Evolutionary conservation across 2,888 invertebrate species (phyloP), one percentile per base, ranked within the genome.

Genomic region (Spodoptera littoralis): DNA sequence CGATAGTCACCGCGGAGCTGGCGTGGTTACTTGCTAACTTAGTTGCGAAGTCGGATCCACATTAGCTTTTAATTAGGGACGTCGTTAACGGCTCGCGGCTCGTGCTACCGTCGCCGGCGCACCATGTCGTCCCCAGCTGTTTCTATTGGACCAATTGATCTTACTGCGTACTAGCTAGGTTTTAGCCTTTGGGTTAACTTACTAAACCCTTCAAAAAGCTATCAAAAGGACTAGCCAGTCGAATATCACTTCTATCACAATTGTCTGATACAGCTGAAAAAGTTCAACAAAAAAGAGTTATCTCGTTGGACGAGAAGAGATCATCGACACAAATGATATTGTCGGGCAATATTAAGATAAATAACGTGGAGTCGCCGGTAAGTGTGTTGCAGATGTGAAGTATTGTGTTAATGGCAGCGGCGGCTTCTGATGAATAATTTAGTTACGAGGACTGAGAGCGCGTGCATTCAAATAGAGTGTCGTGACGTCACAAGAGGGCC

Each of bases 11-110:
- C 53, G 50, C 56, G 60, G 53, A 30, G 24, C 50, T 30, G 51
- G 44, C 44, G 65, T 13, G 57, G 48, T 46, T 47, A 58, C 60
- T 57, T 50, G 52, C 63, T 56, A 65, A 64, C 67, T 66, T 69
- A 65, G 61, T 74, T 66, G 65, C 22, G 27, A 60, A 61, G 49
- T 70, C 27, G 51, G 47, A 53, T 54, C 49, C 63, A 69, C 69
- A 76, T 78, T 74, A 73, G 81, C 57, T 80, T 71, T 69, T 78
- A 77, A 81, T 83, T 73, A 77, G 70, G 36, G 67, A 36, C 47
- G 42, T 68, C 65, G 59, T 75, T 63, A 66, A 44, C 49, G 48
- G 50, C 11, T 41, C 46, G 55, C 36, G 54, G 8, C 60, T 51
- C 57, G 47, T 44, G 9, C 36, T 36, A 8, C 36, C 36, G 36